Base-by-base conservation (phyloP, 2,888 invertebrate genomes). In the Hirtodrosophila duncani region DNA sequence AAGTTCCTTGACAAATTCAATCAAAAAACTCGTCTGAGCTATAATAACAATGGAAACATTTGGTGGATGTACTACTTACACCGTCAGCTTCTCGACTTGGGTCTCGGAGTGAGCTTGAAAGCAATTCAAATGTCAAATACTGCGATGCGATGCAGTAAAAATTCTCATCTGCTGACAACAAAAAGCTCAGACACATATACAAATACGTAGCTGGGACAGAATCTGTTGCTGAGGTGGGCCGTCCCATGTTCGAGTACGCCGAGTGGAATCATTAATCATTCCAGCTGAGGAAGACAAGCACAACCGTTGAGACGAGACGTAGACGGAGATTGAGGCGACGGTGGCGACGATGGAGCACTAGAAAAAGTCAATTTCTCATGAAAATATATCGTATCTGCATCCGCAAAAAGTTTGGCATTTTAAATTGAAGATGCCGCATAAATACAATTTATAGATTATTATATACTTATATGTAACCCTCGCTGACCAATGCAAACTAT, bases 331-430 rank as follows among this genome's bases (percentile, higher is more conserved):
- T 50, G 41, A 58, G 62, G 51, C 55, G 63, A 53, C 53, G 63
- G 42, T 29, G 18, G 9, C 43, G 51, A 37, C 42, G 57, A 37
- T 46, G 64, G 49, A 48, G 58, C 49, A 29, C 60, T 57, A 58
- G 68, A 82, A 82, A 81, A 79, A 83, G 80, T 77, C 82, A 78
- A 83, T 83, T 83, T 83, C 83, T 83, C 82, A 82, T 83, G 79
- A 71, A 82, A 83, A 81, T 74, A 69, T 83, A 79, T 67, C 67
- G 68, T 72, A 68, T 70, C 57, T 70, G 67, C 68, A 66, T 72
- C 66, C 64, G 45, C 24, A 26, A 26, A 26, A n/a, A 46, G 57
- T 63, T 64, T 63, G 56, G 49, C 56, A 65, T 69, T 80, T 71
- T 33, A 55, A 67, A 63, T 41, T 62, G 39, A 31, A 49, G n/a